Evolutionary conservation across 2,888 invertebrate genomes (phyloP).

Genomic region (Malthinus seriepunctatus): DNA sequence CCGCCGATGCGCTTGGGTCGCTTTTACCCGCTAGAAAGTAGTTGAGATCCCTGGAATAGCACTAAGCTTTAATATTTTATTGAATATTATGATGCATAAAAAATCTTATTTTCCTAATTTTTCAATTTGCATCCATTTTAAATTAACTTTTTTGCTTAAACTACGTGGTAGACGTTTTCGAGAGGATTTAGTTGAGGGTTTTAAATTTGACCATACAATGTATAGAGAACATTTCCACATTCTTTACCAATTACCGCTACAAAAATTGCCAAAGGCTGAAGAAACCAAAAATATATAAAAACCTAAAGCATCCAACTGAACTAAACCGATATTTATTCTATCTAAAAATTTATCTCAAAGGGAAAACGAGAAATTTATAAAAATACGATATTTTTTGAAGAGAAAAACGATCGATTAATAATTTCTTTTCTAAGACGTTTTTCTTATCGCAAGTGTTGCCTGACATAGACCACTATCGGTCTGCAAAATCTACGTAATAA

Average conservation of each 20-base stretch:
- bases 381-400: slow-evolving; percentile 21
- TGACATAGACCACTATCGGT: slow-evolving; percentile 28
- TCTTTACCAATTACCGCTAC: slow-evolving; percentile 10
- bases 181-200: too few relatives aligned
- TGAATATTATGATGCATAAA: slow-evolving; percentile 16
- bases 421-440: slow-evolving; percentile 27
- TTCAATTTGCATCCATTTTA: neutral
- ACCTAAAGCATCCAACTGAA: slow-evolving; percentile 18
- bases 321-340: slow-evolving; percentile 28
- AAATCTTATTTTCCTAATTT: neutral
- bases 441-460: slow-evolving; percentile 29
- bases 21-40: slow-evolving; percentile 16
- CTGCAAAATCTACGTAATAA: slow-evolving; percentile 26
- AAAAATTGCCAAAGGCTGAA: slow-evolving; percentile 17
- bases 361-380: slow-evolving; percentile 24
- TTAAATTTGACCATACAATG: too few relatives aligned
- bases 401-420: slow-evolving; percentile 26
- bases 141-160: slow-evolving; percentile 12
- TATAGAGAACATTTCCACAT: slow-evolving; percentile 11
- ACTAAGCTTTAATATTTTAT: slow-evolving; percentile 23
- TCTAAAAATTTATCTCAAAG: slow-evolving; percentile 26
- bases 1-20: slow-evolving; percentile 30
- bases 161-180: neutral
- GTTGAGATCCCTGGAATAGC: slow-evolving; percentile 11
- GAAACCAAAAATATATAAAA: slow-evolving; percentile 24